Base-by-base conservation (phyloP, 2,888 invertebrate genomes). In the Notocelia uddmanniana region DNA sequence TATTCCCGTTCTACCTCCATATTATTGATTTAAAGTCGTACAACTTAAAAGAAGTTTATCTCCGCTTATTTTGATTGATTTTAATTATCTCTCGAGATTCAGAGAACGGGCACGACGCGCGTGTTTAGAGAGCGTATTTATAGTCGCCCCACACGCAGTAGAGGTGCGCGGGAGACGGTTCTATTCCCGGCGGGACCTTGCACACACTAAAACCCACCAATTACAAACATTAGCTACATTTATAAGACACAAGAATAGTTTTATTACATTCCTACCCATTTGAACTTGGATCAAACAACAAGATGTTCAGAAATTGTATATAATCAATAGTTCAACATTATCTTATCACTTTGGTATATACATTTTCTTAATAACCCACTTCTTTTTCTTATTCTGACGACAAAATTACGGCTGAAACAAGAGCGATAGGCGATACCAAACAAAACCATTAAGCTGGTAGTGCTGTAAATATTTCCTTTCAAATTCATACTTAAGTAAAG, bases 111-210 rank as follows among this genome's bases (percentile, higher is more conserved):
- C 85, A 83, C 83, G 81, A 81, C 82, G 82, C 84, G 85, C 83
- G 86, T 84, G 85, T 84, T 86, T 72, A 68, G 71, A 83, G 80
- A 76, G 78, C 77, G 82, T 93, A 92, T 92, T 92, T 89, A 90
- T 93, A 93, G 87, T 81, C 81, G 86, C 91, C 92, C 91, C 93
- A 92, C 93, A 87, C 92, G 90, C 91, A 82, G 91, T 78, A 81
- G 87, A 84, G 87, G 85, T 88, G 90, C 88, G 90, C 92, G 91
- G 90, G 92, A 90, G 91, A 83, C 81, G 88, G 83, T 84, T 90
- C 91, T 91, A 90, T 91, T 91, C 89, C 87, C 88, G 86, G 88
- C 85, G 84, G 84, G 87, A 91, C 90, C 90, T 91, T 91, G 89
- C 85, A 81, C 84, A 81, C 68, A 72, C 73, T 64, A 62, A 71